phyloP scores from a whole-genome alignment of 1,140 invertebrate species.

The Harpegnathos saltator region DNA sequence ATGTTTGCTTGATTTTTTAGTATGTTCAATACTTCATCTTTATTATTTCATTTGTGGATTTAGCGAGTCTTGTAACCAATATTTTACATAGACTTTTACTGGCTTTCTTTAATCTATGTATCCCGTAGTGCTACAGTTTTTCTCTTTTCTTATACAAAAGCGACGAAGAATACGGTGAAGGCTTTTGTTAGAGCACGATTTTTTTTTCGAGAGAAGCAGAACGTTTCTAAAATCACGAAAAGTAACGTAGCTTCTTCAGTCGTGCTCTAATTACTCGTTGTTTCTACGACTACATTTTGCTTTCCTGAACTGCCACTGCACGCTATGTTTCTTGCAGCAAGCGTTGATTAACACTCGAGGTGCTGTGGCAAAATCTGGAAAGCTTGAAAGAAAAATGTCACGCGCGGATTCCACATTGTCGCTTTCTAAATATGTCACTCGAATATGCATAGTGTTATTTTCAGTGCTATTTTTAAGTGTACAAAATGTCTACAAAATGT shows the following conservation, averaged over 20 bases:
- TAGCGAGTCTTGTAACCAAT: too few species aligned
- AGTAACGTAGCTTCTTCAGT: slow-evolving; percentile 48
- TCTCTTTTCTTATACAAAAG: not conserved
- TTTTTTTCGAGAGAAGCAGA: slow-evolving; percentile 16
- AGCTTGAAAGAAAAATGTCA: slow-evolving; percentile 9
- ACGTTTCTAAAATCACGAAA: slow-evolving; percentile 42
- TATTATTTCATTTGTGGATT: too few species aligned
- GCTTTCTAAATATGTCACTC: slow-evolving; percentile 23
- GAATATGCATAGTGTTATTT: too few species aligned
- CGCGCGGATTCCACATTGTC: not conserved
- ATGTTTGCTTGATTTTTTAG: too few species aligned
- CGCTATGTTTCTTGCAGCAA: not conserved
- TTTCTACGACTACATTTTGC: slow-evolving; percentile 27
- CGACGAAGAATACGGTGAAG: not conserved
- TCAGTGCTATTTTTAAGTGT: too few species aligned
- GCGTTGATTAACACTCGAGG: slow-evolving; percentile 1
- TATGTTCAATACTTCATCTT: too few species aligned
- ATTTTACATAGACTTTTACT: too few species aligned
- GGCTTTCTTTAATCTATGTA: too few species aligned
- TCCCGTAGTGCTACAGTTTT: not conserved
- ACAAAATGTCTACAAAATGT: too few species aligned
- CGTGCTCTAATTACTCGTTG: slow-evolving; percentile 53
- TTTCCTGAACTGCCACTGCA: not conserved
- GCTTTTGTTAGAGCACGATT: slow-evolving; percentile 13
- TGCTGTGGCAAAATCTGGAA: not conserved